A percentile compares a stretch with the other conserved stretches of the same genome.
Conservation (phyloP, 2,888 invertebrate species). For the Tachina fera region DNA sequence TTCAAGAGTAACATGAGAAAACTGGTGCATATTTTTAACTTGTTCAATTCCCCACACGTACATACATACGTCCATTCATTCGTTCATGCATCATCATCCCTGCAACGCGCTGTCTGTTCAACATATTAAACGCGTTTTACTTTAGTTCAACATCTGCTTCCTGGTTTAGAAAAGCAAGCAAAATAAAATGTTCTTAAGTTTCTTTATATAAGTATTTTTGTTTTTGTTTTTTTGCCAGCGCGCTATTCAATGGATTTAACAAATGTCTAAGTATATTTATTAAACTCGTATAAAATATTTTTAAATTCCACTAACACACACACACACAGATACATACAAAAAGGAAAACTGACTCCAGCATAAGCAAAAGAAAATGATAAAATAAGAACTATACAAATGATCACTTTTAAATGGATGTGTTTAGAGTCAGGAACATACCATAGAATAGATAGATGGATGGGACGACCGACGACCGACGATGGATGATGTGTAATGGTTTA, state of each 20-base stretch:
- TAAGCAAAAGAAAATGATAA: constrained; percentile 4
- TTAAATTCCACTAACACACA: constrained; percentile 33
- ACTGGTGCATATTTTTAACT: constrained; percentile 10
- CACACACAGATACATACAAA: background rate
- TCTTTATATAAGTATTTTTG: constrained; percentile 1
- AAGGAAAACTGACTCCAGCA: constrained; percentile 18
- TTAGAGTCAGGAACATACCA: constrained; percentile 50
- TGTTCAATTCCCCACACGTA: background rate
- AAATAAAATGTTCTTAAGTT: constrained; percentile 34
- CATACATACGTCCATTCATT: background rate
- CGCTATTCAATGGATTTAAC: constrained; percentile 25
- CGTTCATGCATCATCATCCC: background rate
- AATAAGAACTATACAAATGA: constrained; percentile 61
- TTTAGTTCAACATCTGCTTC: constrained; percentile 69
- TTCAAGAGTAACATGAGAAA: constrained; percentile 6
- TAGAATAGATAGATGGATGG: constrained; percentile 44
- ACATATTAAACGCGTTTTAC: constrained; percentile 65
- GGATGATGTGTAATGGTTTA: constrained; percentile 63
- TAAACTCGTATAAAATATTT: constrained; percentile 48
- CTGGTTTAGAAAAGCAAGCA: constrained; percentile 52
- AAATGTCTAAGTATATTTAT: constrained; percentile 47
- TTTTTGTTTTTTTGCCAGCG: constrained; percentile 9
- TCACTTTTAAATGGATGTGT: constrained; percentile 63
- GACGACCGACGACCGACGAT: background rate
- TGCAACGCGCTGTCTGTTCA: constrained; percentile 6